Conservation (phyloP, 2,113 vertebrate species). For the Pelodiscus sinensis region DNA sequence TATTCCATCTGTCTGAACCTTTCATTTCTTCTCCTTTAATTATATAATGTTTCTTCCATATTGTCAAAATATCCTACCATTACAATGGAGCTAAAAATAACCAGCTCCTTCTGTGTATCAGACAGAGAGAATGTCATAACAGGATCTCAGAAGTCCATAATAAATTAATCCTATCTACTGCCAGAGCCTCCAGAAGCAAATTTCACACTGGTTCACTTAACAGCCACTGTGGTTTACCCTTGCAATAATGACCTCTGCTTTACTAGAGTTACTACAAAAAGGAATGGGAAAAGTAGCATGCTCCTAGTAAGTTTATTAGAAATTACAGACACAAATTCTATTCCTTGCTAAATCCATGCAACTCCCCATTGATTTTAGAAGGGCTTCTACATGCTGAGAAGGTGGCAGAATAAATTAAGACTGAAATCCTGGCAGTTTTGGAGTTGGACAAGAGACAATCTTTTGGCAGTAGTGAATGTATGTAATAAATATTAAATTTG, state of each 20-base stretch:
- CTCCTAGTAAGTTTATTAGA: neutral
- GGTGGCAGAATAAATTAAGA: neutral
- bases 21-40: neutral
- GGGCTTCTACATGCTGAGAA: neutral
- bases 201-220: conserved; percentile 7
- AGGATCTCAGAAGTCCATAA: conserved; percentile 53
- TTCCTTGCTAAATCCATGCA: neutral
- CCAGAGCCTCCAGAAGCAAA: neutral
- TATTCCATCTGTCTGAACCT: neutral
- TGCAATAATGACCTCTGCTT: neutral
- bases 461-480: neutral
- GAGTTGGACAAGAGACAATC: neutral
- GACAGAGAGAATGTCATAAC: conserved; percentile 58
- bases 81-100: conserved; percentile 60
- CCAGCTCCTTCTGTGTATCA: conserved; percentile 17
- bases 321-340: neutral
- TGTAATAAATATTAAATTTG: neutral
- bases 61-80: conserved; percentile 30
- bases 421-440: neutral
- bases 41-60: neutral
- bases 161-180: conserved; percentile 38
- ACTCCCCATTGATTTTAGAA: rapidly evolving
- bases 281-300: neutral
- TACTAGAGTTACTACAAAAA: neutral
- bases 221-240: neutral